A percentile compares a stretch with the other conserved stretches of the same genome.
These are phyloP conservation scores for Ornithoptera alexandrae DNA, from an alignment of 2,888 invertebrate genomes.

Conservation along the genomic window DNA sequence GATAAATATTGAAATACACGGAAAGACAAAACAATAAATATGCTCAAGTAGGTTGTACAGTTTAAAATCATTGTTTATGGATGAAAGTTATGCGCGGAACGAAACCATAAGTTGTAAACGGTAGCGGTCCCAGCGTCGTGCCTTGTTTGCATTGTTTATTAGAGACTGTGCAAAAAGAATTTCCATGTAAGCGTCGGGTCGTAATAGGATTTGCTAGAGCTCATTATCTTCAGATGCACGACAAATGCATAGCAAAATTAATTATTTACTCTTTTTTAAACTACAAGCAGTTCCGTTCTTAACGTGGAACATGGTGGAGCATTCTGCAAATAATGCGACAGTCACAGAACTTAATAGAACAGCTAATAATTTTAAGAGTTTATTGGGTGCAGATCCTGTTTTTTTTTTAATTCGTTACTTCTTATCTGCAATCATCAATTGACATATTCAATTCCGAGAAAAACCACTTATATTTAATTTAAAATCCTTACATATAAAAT, in stretches of 20 bases:
- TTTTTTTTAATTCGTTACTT: too few relatives aligned
- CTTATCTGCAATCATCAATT: too few relatives aligned
- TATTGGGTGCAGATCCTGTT: too few relatives aligned
- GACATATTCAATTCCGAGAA: too few relatives aligned
- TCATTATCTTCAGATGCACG: constrained; percentile 36
- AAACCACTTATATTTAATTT: too few relatives aligned
- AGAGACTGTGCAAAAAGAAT: constrained; percentile 29
- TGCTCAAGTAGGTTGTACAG: constrained; percentile 4
- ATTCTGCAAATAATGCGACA: not conserved
- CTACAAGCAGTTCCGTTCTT: constrained; percentile 1
- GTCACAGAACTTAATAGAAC: not conserved
- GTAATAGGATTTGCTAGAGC: constrained; percentile 44
- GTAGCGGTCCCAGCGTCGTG: constrained; percentile 21
- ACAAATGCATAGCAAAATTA: constrained; percentile 16
- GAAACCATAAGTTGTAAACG: constrained; percentile 21
- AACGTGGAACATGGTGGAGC: not conserved
- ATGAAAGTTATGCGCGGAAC: constrained; percentile 1
- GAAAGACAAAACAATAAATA: not conserved
- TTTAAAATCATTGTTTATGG: not conserved
- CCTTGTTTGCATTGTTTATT: constrained; percentile 22
- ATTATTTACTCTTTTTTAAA: constrained; percentile 14
- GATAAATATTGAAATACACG: not conserved
- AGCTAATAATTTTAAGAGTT: too few relatives aligned
- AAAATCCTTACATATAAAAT: too few relatives aligned
- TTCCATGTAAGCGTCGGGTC: constrained; percentile 31